These are phyloP conservation scores for Gadus chalcogrammus DNA, from an alignment of 2,113 vertebrate species.

Conservation along the genomic window DNA sequence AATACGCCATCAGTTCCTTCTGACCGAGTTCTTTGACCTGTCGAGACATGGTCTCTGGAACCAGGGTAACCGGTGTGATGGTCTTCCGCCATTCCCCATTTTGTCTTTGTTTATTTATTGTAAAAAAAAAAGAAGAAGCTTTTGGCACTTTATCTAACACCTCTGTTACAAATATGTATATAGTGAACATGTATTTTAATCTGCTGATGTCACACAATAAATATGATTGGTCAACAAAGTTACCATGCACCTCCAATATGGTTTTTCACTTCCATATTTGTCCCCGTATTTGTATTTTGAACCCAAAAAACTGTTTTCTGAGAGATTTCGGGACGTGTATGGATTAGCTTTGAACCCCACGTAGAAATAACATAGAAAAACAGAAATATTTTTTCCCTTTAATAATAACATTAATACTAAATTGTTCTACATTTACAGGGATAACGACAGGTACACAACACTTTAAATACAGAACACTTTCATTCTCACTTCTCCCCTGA, in stretches of 20 bases:
- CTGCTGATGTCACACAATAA: conserved; percentile 69
- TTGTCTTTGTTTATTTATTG: conserved; percentile 42
- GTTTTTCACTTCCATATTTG: not conserved
- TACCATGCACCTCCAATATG: not conserved
- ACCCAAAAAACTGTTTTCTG: no score
- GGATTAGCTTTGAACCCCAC: no score
- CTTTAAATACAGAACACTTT: no score
- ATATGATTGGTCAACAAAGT: conserved; percentile 49
- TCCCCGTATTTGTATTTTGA: not conserved
- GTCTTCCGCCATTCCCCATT: conserved; percentile 57
- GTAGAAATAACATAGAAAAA: no score
- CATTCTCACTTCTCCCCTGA: no score
- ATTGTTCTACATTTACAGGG: no score
- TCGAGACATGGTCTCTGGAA: conserved; percentile 52
- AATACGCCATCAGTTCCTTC: not conserved
- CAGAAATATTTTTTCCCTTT: no score
- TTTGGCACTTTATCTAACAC: conserved; percentile 70
- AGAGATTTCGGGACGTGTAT: no score
- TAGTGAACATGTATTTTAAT: conserved; percentile 72
- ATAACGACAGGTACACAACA: no score
- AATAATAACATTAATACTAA: no score
- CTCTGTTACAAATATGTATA: conserved; percentile 68
- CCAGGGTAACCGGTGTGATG: conserved; percentile 47
- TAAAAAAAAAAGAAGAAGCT: conserved; percentile 27
- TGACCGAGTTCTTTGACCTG: not conserved